Evolutionary conservation across 2,888 invertebrate genomes (phyloP).

Genomic region (Harmothoe impar): DNA sequence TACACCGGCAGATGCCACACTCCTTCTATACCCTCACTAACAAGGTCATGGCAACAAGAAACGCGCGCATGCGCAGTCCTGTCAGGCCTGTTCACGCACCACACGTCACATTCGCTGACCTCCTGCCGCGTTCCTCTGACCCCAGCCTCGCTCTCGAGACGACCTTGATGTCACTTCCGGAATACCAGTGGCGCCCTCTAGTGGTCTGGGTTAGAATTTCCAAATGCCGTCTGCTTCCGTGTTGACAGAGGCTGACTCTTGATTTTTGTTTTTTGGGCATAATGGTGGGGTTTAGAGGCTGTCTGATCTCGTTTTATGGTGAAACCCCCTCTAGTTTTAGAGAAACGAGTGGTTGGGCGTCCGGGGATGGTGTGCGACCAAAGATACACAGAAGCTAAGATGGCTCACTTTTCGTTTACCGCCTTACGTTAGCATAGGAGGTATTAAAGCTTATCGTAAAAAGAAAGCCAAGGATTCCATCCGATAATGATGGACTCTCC

Average conservation of each 20-base stretch:
- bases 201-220: not conserved
- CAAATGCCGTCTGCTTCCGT: not conserved
- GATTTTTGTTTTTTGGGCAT: not conserved
- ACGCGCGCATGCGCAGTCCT: conserved; percentile 38
- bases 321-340: no score
- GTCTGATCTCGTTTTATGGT: conserved; percentile 35
- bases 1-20: no score
- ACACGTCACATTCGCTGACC: conserved; percentile 18
- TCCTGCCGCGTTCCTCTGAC: not conserved
- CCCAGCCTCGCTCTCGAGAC: not conserved
- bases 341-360: no score
- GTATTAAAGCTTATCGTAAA: no score
- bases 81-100: not conserved
- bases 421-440: no score
- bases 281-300: not conserved
- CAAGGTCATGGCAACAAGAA: not conserved
- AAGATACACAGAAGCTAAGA: no score
- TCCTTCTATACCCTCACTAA: not conserved
- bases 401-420: no score
- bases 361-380: no score
- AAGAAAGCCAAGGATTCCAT: no score
- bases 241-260: not conserved
- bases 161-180: conserved; percentile 34
- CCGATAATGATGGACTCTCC: no score
- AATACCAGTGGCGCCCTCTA: not conserved